Percentiles rank a stretch among this genome's conserved stretches.
phyloP scores from a whole-genome alignment of 2,797 vertebrate genomes.

The Furcifer pardalis region DNA sequence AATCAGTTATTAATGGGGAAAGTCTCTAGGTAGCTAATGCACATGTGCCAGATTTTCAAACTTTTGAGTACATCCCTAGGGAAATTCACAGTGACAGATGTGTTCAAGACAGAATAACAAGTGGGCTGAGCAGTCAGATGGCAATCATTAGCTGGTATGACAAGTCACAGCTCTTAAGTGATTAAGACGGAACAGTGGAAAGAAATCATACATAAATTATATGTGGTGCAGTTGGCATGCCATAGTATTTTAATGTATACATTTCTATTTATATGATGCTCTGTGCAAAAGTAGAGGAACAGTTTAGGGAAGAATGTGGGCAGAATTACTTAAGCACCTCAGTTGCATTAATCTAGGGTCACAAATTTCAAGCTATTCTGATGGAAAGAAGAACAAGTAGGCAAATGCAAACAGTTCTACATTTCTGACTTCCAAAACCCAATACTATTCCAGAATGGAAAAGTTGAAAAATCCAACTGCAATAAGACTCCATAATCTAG shows the following conservation, averaged over 20 bases:
- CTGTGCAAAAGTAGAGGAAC: background rate
- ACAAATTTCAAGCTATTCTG: background rate
- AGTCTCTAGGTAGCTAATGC: constrained; percentile 75
- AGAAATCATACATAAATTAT: constrained; percentile 46
- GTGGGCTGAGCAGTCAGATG: constrained; percentile 66
- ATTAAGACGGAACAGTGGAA: constrained; percentile 73
- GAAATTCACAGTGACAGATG: constrained; percentile 55
- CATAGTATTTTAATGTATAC: constrained; percentile 14
- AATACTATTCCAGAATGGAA: background rate
- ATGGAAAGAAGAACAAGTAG: background rate
- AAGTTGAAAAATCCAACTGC: background rate
- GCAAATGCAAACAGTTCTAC: background rate
- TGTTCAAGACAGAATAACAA: constrained; percentile 47
- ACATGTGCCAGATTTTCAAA: constrained; percentile 64
- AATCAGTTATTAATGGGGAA: constrained; percentile 61
- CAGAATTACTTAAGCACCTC: background rate
- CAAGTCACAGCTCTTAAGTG: constrained; percentile 60
- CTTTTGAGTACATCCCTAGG: constrained; percentile 62
- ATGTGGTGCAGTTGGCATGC: constrained; percentile 19
- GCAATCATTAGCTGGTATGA: constrained; percentile 78
- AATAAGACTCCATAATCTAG: background rate
- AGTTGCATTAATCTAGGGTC: background rate
- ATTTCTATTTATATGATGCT: background rate
- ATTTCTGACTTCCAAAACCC: background rate
- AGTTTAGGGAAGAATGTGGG: background rate